These are phyloP conservation scores for Enteromius argenteus DNA, from an alignment of 2,797 vertebrate genomes.

Conservation along the genomic window DNA sequence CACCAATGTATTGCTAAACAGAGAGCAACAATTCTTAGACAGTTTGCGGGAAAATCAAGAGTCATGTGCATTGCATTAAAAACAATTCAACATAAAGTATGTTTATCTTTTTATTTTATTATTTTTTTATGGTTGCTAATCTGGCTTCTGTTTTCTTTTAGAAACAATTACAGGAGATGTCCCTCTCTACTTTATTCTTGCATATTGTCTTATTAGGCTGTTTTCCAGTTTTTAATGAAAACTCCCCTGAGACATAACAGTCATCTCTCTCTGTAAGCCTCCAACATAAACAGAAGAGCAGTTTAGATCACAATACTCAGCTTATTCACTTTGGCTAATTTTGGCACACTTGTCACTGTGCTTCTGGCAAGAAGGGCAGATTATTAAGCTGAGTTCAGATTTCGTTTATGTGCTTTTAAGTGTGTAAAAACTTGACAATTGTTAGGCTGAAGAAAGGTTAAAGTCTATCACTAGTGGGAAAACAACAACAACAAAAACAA, in stretches of 20 bases:
- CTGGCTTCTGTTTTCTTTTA: not conserved
- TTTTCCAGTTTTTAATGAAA: constrained; percentile 1
- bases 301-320: not conserved
- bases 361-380: not conserved
- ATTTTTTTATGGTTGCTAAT: not conserved
- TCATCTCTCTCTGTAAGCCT: not conserved
- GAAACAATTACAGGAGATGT: not conserved
- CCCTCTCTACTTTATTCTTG: not conserved
- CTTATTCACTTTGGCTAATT: not conserved
- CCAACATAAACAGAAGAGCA: not conserved
- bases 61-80: not conserved
- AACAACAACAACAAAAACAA: no score
- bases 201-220: not conserved
- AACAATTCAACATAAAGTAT: not conserved
- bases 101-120: no score
- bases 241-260: not conserved
- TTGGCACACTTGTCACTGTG: not conserved
- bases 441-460: no score
- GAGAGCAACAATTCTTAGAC: not conserved
- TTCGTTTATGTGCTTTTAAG: not conserved
- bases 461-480: no score
- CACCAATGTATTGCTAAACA: not conserved
- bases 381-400: not conserved
- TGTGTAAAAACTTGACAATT: not conserved
- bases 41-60: not conserved